phyloP scores from a whole-genome alignment of 2,113 vertebrate genomes.

The Calidris pugnax region DNA sequence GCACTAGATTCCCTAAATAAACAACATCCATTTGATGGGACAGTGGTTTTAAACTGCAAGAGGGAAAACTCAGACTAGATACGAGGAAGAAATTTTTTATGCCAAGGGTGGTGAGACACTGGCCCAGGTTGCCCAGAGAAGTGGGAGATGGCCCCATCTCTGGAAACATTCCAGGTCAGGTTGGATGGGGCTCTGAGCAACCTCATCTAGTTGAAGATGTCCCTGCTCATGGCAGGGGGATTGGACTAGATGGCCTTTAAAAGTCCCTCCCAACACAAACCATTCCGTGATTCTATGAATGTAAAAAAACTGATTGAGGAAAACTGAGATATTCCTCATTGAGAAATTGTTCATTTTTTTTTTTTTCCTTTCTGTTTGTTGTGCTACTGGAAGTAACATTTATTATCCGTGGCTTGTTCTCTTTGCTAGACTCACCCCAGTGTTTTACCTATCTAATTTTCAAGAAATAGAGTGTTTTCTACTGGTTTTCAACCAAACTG shows the following conservation, averaged over 20 bases:
- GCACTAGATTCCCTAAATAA: background rate
- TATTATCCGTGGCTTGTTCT: background rate
- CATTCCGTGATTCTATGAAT: background rate
- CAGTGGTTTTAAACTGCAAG: background rate
- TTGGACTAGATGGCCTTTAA: background rate
- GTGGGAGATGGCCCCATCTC: background rate
- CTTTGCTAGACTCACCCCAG: background rate
- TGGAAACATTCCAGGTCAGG: background rate
- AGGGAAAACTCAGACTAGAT: background rate
- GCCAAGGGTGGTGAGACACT: background rate
- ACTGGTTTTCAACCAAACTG: constrained; percentile 15
- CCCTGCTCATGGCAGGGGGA: background rate
- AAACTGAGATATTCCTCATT: background rate
- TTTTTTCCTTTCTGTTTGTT: background rate
- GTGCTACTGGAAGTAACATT: background rate
- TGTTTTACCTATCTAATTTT: background rate
- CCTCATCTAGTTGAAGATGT: background rate
- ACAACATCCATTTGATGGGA: background rate
- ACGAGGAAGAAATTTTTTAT: background rate
- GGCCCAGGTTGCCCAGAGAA: background rate
- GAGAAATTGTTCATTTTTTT: background rate
- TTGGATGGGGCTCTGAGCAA: background rate
- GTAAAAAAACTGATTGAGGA: background rate
- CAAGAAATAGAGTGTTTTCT: background rate
- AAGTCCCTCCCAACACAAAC: background rate